Conservation (phyloP, 2,888 invertebrate genomes). For the Leptopterna dolabrata region DNA sequence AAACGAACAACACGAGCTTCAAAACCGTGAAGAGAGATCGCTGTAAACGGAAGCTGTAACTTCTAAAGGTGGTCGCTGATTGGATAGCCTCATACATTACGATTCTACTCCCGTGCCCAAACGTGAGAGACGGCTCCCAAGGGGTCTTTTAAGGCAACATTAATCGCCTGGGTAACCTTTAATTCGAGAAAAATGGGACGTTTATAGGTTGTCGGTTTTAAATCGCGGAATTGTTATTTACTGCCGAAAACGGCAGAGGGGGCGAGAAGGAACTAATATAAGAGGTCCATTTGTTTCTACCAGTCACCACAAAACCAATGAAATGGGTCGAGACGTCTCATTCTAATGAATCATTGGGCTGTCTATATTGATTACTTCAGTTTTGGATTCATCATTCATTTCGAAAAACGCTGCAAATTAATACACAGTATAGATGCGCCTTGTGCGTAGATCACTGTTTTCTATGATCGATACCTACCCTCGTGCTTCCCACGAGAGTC, state of each 20-base stretch:
- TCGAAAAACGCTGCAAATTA: too few relatives aligned
- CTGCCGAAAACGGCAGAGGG: background rate
- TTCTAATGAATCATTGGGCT: too few relatives aligned
- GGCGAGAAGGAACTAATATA: background rate
- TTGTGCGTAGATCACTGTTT: too few relatives aligned
- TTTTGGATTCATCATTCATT: too few relatives aligned
- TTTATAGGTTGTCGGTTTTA: background rate
- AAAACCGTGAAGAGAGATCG: background rate
- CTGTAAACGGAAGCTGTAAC: background rate
- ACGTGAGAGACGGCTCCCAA: background rate
- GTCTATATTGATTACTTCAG: too few relatives aligned
- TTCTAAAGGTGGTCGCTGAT: background rate
- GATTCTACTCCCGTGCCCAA: background rate
- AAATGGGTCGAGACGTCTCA: background rate
- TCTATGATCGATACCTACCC: too few relatives aligned
- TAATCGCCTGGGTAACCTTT: background rate
- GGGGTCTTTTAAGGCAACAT: background rate
- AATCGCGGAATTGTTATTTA: background rate
- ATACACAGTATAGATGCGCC: too few relatives aligned
- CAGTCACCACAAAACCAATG: background rate
- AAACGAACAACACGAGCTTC: background rate
- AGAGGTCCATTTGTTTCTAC: background rate
- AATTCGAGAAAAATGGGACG: background rate
- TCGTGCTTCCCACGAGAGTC: too few relatives aligned
- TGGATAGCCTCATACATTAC: background rate